These are phyloP conservation scores for Zaprionus africanus DNA, from an alignment of 1,140 invertebrate genomes.

Conservation along the genomic window DNA sequence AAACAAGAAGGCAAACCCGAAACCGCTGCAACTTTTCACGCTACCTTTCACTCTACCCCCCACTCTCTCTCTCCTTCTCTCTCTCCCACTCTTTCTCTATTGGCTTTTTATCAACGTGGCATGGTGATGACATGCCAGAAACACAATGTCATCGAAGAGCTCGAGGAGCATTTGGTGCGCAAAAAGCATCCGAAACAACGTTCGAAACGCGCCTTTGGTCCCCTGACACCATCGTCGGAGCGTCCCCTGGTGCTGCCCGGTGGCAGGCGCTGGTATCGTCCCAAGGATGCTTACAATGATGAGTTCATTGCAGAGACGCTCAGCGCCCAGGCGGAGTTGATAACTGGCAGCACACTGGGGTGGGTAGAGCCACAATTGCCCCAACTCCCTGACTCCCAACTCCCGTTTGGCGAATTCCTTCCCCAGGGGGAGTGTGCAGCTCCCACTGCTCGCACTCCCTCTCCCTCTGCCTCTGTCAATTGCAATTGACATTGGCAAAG, in stretches of 20 bases:
- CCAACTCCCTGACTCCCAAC: neutral
- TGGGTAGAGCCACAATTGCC: conserved; percentile 79
- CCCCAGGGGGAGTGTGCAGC: neutral
- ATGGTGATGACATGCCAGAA: conserved; percentile 68
- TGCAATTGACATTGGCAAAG: conserved; percentile 49
- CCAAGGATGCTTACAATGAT: conserved; percentile 91
- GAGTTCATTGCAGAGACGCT: conserved; percentile 91
- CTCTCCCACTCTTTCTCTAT: conserved; percentile 13
- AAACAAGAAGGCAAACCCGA: conserved; percentile 39
- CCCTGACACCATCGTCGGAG: conserved; percentile 85
- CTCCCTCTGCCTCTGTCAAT: neutral
- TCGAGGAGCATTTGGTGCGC: conserved; percentile 84
- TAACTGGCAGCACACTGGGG: conserved; percentile 91
- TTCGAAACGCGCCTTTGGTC: conserved; percentile 86
- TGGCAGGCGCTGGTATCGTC: conserved; percentile 90
- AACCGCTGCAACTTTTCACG: conserved; percentile 59
- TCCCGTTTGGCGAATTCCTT: neutral
- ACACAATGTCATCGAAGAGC: conserved; percentile 84
- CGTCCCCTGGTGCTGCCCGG: conserved; percentile 88
- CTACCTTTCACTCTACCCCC: neutral
- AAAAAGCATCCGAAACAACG: conserved; percentile 84
- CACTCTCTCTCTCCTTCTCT: conserved; percentile 7
- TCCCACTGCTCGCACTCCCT: too few species aligned
- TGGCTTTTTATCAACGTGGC: conserved; percentile 28
- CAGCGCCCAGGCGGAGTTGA: conserved; percentile 90